Evolutionary conservation across 2,888 invertebrate genomes (phyloP).

Genomic region (Rhimphoctona megacephalus): DNA sequence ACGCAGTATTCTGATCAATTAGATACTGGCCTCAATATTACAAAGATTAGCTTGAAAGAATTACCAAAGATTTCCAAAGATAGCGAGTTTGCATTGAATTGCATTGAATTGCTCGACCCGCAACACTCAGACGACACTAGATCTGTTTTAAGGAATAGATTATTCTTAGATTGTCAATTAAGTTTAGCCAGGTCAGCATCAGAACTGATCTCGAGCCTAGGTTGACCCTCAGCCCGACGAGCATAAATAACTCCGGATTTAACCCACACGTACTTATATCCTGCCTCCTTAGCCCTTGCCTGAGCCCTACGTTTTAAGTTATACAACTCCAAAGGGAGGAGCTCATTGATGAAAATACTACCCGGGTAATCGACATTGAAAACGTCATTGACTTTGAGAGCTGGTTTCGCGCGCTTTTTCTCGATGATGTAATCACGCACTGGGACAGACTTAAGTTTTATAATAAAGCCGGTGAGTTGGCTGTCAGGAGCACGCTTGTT

Average conservation of each 20-base stretch:
- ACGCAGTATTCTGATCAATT: too few relatives aligned
- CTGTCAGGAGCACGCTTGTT: background rate
- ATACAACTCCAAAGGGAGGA: conserved; percentile 1
- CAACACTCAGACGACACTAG: too few relatives aligned
- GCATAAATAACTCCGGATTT: background rate
- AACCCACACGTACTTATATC: conserved; percentile 30
- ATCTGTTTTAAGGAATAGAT: too few relatives aligned
- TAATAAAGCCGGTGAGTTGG: background rate
- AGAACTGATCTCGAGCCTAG: background rate
- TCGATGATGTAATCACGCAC: background rate
- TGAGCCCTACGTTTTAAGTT: conserved; percentile 4
- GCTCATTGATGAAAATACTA: background rate
- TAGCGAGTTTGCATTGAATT: too few relatives aligned
- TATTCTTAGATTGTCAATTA: background rate
- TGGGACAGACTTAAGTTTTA: background rate
- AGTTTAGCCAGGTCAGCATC: background rate
- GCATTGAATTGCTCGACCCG: too few relatives aligned
- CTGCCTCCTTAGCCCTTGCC: conserved; percentile 6
- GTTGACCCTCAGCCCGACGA: background rate
- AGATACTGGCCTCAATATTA: too few relatives aligned
- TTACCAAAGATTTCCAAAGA: too few relatives aligned
- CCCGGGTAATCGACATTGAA: background rate
- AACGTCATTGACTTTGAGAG: background rate
- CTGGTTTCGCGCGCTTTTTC: background rate
- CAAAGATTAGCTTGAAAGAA: too few relatives aligned